Evolutionary conservation across 64 coral and sea anemone genomes (phyloP), one percentile per base, ranked within the genome.

Genomic region (Pachyseris speciosa): DNA sequence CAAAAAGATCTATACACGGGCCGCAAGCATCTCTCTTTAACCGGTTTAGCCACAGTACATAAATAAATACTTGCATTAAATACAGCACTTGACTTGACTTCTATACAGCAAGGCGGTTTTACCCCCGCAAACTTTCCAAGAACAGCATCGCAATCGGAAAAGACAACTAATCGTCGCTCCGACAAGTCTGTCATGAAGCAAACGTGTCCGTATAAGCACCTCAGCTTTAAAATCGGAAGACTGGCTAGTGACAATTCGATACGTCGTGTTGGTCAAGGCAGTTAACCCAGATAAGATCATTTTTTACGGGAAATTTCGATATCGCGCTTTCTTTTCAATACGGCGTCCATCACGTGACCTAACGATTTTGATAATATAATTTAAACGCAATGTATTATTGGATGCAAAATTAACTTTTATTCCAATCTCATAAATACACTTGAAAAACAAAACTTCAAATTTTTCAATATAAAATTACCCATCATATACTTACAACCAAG

Each of bases 41-140:
- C n/a, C n/a, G n/a, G n/a, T n/a, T n/a, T n/a, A n/a, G n/a, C n/a
- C n/a, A 31, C 9, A 39, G 16, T 4, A 84, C 86, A 77, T 66
- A 89, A 52, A 22, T 78, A 37, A 76, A 89, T 64, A 13, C 64
- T 10, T n/a, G 86, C 86, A 43, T 72, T 89, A 24, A 72, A 89
- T 9, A 70, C 28, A n/a, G n/a, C n/a, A n/a, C n/a, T n/a, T n/a
- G n/a, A n/a, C n/a, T n/a, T n/a, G n/a, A n/a, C n/a, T n/a, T 53
- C 41, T 39, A 78, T 31, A 64, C 69, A 40, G 42, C 86, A 89
- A 2, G 55, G 53, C 10, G 69, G 78, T 58, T 58, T 66, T 24
- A 44, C 57, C 3, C 58, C 37, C 15, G 22, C 19, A 64, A 78
- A 63, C 39, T 89, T 71, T 26, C 31, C 41, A 16, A 78, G 27